Conservation (phyloP, 2,113 vertebrate genomes). For the Nannospalax galili region DNA sequence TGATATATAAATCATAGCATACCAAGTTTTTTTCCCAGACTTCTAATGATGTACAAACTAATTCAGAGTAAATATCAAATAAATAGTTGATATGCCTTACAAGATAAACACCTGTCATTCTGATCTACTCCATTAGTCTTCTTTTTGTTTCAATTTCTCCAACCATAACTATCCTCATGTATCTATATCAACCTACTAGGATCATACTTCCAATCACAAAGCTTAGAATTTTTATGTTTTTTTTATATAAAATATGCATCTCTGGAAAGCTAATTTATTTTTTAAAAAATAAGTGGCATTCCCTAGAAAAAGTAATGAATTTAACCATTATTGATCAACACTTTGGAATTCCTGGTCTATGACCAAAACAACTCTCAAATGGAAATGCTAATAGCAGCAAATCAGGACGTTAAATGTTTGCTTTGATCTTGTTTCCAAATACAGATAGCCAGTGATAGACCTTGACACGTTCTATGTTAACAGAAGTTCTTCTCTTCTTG, state of each 20-base stretch:
- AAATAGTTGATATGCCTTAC: not conserved
- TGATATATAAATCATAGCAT: not conserved
- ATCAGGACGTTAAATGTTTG: not conserved
- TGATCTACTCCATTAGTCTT: not conserved
- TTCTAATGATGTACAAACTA: not conserved
- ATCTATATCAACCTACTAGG: too few species aligned
- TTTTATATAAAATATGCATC: not conserved
- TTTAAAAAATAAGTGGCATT: not conserved
- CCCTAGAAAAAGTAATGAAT: not conserved
- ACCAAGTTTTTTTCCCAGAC: not conserved
- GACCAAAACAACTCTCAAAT: not conserved
- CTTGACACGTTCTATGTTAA: not conserved
- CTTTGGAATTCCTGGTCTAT: not conserved
- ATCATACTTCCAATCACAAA: too few species aligned
- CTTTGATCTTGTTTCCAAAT: conserved; percentile 24
- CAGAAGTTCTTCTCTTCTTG: not conserved
- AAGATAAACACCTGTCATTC: too few species aligned
- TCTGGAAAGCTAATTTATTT: not conserved
- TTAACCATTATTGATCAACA: not conserved
- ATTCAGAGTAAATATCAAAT: not conserved
- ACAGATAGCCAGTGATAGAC: not conserved
- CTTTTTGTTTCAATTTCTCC: not conserved
- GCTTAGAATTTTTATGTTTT: too few species aligned
- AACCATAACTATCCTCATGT: too few species aligned
- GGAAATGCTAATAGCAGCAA: not conserved